Base-by-base conservation (phyloP, 2,797 vertebrate genomes). In the Chloroceryle inda region DNA sequence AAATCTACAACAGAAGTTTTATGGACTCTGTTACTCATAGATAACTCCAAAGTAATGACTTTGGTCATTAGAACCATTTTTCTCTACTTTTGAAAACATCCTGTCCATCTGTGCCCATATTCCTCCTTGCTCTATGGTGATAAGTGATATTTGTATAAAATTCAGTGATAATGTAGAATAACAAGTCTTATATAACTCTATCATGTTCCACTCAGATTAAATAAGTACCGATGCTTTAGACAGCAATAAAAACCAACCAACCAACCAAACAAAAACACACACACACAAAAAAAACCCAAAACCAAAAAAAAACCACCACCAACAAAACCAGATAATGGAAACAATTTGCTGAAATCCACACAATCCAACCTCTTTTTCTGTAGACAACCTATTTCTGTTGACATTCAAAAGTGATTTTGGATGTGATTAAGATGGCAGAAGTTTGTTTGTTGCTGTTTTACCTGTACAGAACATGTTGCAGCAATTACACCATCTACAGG, bases 401-500 rank as follows among this genome's bases (percentile, higher is more conserved):
- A 33, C 7, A 42, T 72, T 73, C 15, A 29, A 71, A 47, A 9
- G 29, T 44, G 62, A 37, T 56, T 75, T 78, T 69, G 47, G 66
- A 29, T 33, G 53, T 33, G 58, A 12, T 42, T 42, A 49, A 37
- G 17, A 29, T 35, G 35, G 19, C 63, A 78, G 75, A 49, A 71
- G 29, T 73, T 53, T 68, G n/a, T 47, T 29, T 74, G 6, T 5
- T 23, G 85, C 33, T 53, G 44, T n/a, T 96, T 97, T 94, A 99
- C 99, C 99, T 99, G 99, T 7, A 99, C 99, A 22, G 99, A 99
- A 97, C 99, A 99, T 9, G 99, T 99, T 64, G 99, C 99, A 88
- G 99, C 99, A 72, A 99, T 99, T 26, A 99, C 99, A 47, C 99
- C 99, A 35, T 99, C 99, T 77, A 99, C 99, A 18, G 99, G 99